Evolutionary conservation across 2,113 vertebrate genomes (phyloP), one percentile per base, ranked within the genome.

Genomic region (Neopipo cinnamomea): DNA sequence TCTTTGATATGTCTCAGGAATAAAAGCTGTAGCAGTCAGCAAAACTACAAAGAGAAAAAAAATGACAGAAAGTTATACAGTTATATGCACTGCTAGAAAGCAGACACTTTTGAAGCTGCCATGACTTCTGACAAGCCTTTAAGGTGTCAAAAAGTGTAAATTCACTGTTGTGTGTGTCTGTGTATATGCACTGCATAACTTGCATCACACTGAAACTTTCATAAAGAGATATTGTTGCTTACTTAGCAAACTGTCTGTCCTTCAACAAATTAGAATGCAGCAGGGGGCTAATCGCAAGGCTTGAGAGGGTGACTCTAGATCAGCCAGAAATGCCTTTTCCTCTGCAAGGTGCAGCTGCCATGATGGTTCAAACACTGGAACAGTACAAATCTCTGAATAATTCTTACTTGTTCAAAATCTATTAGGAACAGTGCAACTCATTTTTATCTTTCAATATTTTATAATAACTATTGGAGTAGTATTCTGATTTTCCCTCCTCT

Each of bases 41-140:
- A 88, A 90, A 96, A 97, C 85, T 97, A 90, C 90, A 97, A 94
- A 97, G 71, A 22, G 11, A 12, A 58, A 44, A 58, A 75, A 85
- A 84, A 65, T 47, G 39, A 75, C 71, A 95, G 56, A 91, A 84
- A 89, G 28, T 81, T 82, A 68, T 59, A 22, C n/a, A 31, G 62
- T 67, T 82, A 88, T 89, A 72, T 3, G 5, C 50, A 33, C n/a
- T 80, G 78, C 53, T 68, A 68, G 81, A 79, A 91, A 96, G 73
- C 46, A 97, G 79, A 72, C 27, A 70, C 52, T 71, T 96, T 94
- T 95, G 95, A 97, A 96, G 78, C 44, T 90, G 37, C 73, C 58
- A 58, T 85, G 71, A 83, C 62, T 86, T 96, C 87, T 88, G 73
- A 95, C 78, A 96, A 93, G 70, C n/a, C 81, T 94, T 91, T 94